Evolutionary conservation across 2,113 vertebrate genomes (phyloP).

Genomic region (Macaca mulatta): DNA sequence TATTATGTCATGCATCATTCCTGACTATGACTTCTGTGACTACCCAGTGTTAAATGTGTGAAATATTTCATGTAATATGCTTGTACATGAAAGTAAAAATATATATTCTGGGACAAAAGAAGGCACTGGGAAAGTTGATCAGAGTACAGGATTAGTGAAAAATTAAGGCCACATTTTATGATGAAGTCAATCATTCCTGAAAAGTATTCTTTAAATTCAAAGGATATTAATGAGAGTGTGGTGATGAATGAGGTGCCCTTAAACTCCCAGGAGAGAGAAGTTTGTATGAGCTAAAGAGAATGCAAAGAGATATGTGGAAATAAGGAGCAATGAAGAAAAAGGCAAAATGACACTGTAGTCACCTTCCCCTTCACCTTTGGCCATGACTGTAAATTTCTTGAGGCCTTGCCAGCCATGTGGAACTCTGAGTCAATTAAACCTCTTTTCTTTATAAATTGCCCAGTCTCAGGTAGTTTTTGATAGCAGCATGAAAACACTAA

Average conservation of each 20-base stretch:
- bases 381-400: no score
- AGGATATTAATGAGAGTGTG: background rate
- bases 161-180: background rate
- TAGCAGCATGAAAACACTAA: no score
- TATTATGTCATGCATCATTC: background rate
- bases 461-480: no score
- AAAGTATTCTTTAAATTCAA: background rate
- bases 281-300: background rate
- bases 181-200: background rate
- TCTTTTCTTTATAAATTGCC: no score
- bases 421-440: no score
- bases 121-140: background rate
- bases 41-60: background rate
- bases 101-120: background rate
- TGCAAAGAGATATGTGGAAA: background rate
- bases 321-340: background rate
- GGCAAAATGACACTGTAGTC: background rate
- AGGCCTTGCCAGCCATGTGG: no score
- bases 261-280: background rate
- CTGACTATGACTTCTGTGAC: background rate
- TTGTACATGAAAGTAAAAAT: background rate
- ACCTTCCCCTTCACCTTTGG: background rate
- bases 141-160: background rate
- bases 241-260: background rate
- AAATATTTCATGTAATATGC: background rate